Base-by-base conservation (phyloP, 2,888 invertebrate genomes). In the Ptilodon capucinus region DNA sequence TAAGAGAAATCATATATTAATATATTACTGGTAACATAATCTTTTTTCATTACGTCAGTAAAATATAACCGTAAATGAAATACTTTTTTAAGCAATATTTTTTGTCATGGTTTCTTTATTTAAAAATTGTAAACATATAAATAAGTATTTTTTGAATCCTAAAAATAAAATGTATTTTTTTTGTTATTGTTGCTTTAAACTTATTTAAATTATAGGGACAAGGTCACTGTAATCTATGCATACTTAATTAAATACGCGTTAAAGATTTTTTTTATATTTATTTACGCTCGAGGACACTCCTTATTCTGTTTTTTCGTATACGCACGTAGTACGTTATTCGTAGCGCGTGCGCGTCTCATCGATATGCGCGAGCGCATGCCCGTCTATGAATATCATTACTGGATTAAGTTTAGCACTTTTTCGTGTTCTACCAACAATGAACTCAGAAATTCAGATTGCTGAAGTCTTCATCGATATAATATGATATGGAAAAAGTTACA, bases 321-420 rank as follows among this genome's bases (percentile, higher is more conserved):
- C 56, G 51, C 60, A 54, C 62, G 58, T 64, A 57, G 71, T 68
- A 78, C 64, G 48, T 74, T 81, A 88, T 89, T 76, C 88, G 74
- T 58, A 55, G 76, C 85, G 87, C 88, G 88, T 86, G 81, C 85
- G 79, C 80, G 60, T 57, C 79, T 81, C 81, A 79, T 86, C 76
- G 75, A 53, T 65, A 80, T 77, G 81, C 61, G 74, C 60, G 66
- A 51, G 55, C 60, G 71, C 62, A 70, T 69, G 54, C 53, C 68
- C 69, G 71, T 75, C 68, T 71, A 68, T 73, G 87, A 80, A 87
- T 86, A 79, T 58, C 58, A 82, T 84, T 83, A 81, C 39, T 21
- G 21, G 39, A 43, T 49, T 57, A 67, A 60, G 66, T 68, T 71
- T 67, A 62, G 57, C 68, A 62, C 69, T 74, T 70, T 68, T 74